These are phyloP conservation scores for Mus musculus DNA, from an alignment of 2,113 vertebrate species.

Conservation along the genomic window DNA sequence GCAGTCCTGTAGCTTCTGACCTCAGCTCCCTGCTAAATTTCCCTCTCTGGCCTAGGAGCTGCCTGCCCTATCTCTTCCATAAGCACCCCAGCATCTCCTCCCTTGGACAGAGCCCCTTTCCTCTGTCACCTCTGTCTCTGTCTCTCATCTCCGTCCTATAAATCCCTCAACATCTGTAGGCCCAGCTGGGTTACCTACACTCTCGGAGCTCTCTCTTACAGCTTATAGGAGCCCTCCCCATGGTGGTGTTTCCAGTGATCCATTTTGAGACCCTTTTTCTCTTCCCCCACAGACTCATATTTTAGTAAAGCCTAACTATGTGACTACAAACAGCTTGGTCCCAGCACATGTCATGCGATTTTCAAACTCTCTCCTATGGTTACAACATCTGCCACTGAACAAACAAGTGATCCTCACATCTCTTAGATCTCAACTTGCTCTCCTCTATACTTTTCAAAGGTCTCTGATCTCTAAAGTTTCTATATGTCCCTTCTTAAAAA, in stretches of 20 bases:
- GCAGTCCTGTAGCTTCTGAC: background rate
- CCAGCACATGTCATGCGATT: background rate
- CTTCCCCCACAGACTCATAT: background rate
- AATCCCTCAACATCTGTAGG: background rate
- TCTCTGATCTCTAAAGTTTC: background rate
- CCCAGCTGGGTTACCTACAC: background rate
- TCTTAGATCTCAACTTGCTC: background rate
- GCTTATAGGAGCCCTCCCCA: background rate
- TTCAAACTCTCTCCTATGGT: background rate
- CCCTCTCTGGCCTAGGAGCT: background rate
- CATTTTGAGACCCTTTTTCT: background rate
- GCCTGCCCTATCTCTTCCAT: background rate
- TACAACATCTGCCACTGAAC: background rate
- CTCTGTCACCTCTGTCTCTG: background rate
- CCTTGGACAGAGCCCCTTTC: background rate
- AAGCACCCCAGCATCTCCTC: background rate
- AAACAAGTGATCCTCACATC: background rate
- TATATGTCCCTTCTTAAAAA: too few species aligned
- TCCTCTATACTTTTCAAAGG: background rate
- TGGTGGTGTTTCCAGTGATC: background rate
- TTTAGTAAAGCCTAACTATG: background rate
- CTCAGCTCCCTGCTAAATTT: background rate
- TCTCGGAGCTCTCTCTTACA: background rate
- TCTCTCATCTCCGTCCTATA: background rate
- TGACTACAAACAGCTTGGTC: background rate